A percentile compares a stretch with the other conserved stretches of the same genome.
These are phyloP conservation scores for Motacilla tschutschensis DNA, from an alignment of 2,113 vertebrate genomes.

Conservation along the genomic window DNA sequence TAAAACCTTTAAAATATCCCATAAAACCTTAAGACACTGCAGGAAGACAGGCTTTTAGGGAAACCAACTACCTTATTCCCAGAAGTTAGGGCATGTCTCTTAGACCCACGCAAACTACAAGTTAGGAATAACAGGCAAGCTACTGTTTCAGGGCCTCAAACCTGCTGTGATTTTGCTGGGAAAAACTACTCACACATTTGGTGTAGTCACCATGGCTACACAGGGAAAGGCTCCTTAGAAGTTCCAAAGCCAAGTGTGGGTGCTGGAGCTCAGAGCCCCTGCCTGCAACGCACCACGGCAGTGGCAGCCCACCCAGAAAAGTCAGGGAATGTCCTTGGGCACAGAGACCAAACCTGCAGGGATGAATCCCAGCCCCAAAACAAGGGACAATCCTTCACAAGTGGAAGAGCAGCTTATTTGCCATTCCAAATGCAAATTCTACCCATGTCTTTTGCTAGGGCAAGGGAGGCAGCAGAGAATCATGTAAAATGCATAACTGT, in stretches of 20 bases:
- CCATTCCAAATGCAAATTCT: background rate
- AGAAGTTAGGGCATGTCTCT: background rate
- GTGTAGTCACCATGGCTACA: background rate
- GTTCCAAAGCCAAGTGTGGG: background rate
- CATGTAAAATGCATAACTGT: slow-evolving; percentile 15
- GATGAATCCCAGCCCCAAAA: background rate
- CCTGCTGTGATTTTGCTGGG: background rate
- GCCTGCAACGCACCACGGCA: background rate
- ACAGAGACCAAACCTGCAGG: background rate
- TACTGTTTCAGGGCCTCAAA: background rate
- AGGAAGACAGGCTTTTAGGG: background rate
- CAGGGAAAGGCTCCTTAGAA: background rate
- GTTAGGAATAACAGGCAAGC: background rate
- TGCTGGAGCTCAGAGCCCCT: background rate
- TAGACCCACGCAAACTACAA: background rate
- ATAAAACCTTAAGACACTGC: background rate
- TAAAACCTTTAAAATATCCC: background rate
- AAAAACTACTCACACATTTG: background rate
- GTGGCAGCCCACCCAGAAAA: background rate
- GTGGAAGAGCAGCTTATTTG: background rate
- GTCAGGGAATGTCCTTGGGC: background rate
- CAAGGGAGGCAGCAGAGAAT: slow-evolving; percentile 21
- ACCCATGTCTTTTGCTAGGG: background rate
- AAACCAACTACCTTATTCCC: slow-evolving; percentile 9
- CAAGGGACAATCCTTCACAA: background rate